Base-by-base conservation (phyloP, 2,113 vertebrate species). In the Labeo catla region DNA sequence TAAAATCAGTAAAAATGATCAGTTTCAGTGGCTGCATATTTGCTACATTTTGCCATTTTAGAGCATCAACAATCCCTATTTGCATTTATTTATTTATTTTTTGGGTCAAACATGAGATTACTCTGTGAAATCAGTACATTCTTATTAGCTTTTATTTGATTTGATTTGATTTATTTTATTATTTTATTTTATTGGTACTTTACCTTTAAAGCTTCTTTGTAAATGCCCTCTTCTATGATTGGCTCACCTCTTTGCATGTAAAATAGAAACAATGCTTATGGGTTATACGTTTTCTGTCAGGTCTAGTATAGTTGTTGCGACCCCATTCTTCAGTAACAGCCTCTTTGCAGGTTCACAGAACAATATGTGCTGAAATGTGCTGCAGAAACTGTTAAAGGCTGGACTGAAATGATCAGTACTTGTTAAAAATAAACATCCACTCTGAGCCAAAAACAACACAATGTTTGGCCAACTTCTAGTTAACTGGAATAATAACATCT, bases 401-500 rank as follows among this genome's bases (percentile, higher is more conserved):
- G 57, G 79, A 23, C 57, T 43, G 78, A 47, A 63, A 59, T 80
- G 7, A 76, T 34, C 49, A 76, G 74, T 4, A 52, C 49, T 19
- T 77, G 74, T 28, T 80, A 19, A 63, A 63, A 47, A 80, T 63
- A 13, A n/a, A 13, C 11, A 57, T 39, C 36, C 0, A 11, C 19
- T 76, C 45, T 76, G 23, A 76, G 47, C 49, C 74, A 76, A 13
- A 34, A 52, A 76, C 13, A 52, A 76, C 74, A 76, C 74, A 34
- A 8, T 3, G 0, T 50, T 76, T 28, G 23, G 12, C 43, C 74
- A 76, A 49, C 74, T 52, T 73, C 21, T 52, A 16, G 73, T 39
- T 39, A 28, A 23, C 21, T 74, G 43, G 8, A 45, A 47, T n/a
- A 74, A 74, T 45, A 47, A 21, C 36, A 39, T 36, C 36, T 43